Conservation (phyloP, 1,140 invertebrate genomes). For the Drosophila erecta region DNA sequence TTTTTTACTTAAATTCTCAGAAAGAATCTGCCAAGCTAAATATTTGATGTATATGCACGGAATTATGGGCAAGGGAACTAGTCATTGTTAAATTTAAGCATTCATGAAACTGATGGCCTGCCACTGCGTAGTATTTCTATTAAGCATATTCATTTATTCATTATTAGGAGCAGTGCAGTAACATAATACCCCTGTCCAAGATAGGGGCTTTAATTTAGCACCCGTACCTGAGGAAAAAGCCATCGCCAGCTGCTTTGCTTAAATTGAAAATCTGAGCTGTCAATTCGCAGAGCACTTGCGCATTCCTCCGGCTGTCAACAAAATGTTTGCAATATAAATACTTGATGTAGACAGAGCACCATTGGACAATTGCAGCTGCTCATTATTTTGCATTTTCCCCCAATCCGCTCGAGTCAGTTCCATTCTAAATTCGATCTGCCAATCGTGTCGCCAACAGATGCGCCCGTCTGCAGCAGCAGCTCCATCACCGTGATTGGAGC, state of each 20-base stretch:
- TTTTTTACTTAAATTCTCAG: too few relatives aligned
- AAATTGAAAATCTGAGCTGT: conserved; percentile 80
- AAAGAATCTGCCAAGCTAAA: too few relatives aligned
- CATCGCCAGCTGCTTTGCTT: conserved; percentile 54
- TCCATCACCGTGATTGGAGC: conserved; percentile 91
- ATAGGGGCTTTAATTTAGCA: neutral
- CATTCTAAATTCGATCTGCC: conserved; percentile 30
- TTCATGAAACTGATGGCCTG: neutral
- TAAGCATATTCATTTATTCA: neutral
- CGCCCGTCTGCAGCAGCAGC: conserved; percentile 91
- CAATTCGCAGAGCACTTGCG: conserved; percentile 43
- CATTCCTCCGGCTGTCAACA: conserved; percentile 50
- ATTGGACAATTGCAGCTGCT: conserved; percentile 68
- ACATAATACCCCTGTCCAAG: neutral
- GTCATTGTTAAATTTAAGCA: neutral
- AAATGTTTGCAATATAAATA: conserved; percentile 71
- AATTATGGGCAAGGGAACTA: too few relatives aligned
- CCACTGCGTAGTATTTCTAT: neutral
- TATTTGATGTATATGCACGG: too few relatives aligned
- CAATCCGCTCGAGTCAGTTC: neutral
- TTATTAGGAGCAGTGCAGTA: neutral
- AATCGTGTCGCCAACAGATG: conserved; percentile 87
- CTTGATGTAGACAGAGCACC: conserved; percentile 35
- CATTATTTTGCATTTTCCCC: conserved; percentile 71
- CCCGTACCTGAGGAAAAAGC: conserved; percentile 23